These are phyloP conservation scores for Noctuana brunneofusca DNA, from an alignment of 2,888 invertebrate genomes.

Conservation along the genomic window DNA sequence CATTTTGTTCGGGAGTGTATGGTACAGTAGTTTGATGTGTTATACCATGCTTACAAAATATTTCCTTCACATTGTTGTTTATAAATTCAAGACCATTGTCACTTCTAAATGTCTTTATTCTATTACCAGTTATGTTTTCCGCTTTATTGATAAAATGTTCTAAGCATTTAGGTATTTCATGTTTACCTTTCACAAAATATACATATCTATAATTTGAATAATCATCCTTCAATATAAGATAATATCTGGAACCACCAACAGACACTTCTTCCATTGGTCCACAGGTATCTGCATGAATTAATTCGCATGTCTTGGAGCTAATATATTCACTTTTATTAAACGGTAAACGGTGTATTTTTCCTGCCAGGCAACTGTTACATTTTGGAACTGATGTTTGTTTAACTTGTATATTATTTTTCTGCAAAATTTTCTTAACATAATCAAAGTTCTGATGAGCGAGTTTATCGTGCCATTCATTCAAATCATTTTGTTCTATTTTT, in stretches of 20 bases:
- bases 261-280: slow-evolving; percentile 42
- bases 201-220: slow-evolving; percentile 38
- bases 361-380: slow-evolving; percentile 37
- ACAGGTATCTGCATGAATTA: slow-evolving; percentile 43
- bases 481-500: slow-evolving; percentile 16
- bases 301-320: slow-evolving; percentile 37
- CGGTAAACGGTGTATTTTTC: slow-evolving; percentile 30
- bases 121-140: slow-evolving; percentile 31
- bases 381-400: slow-evolving; percentile 17
- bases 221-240: slow-evolving; percentile 44
- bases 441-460: slow-evolving; percentile 35
- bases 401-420: slow-evolving; percentile 31
- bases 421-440: slow-evolving; percentile 28
- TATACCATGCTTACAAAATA: slow-evolving; percentile 25
- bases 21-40: slow-evolving; percentile 17
- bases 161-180: slow-evolving; percentile 28
- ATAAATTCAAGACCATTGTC: slow-evolving; percentile 39
- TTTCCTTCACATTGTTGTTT: slow-evolving; percentile 33
- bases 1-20: slow-evolving; percentile 39
- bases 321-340: slow-evolving; percentile 28
- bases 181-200: slow-evolving; percentile 37
- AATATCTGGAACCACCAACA: slow-evolving; percentile 42
- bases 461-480: slow-evolving; percentile 36
- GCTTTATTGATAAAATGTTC: slow-evolving; percentile 34
- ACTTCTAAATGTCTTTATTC: slow-evolving; percentile 34